A percentile compares a stretch with the other conserved stretches of the same genome.
phyloP scores from a whole-genome alignment of 2,797 vertebrate genomes.

The Sebastes matsubarae region DNA sequence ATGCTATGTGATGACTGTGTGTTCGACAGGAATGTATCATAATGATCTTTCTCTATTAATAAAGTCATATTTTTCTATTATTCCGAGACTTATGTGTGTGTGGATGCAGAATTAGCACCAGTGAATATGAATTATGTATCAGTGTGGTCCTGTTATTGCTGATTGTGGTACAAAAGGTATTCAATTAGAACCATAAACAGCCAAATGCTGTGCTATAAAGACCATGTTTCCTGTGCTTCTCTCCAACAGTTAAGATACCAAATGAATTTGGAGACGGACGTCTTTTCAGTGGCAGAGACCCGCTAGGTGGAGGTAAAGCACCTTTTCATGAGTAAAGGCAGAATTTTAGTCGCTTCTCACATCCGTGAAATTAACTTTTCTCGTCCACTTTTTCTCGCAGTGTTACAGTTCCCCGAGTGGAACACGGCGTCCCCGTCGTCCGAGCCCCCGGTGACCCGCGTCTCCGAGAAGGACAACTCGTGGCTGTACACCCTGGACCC shows the following conservation, averaged over 20 bases:
- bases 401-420: conserved; percentile 81
- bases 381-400: conserved; percentile 63
- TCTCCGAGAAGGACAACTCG: conserved; percentile 92
- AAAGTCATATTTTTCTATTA: conserved; percentile 79
- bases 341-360: background rate
- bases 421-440: conserved; percentile 85
- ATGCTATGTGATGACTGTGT: conserved; percentile 72
- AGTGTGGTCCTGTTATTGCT: background rate
- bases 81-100: conserved; percentile 4
- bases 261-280: conserved; percentile 74
- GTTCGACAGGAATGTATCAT: conserved; percentile 73
- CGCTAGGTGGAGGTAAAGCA: conserved; percentile 71
- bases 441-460: conserved; percentile 84
- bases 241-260: conserved; percentile 72
- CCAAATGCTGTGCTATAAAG: background rate
- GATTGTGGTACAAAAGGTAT: background rate
- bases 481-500: conserved; percentile 97
- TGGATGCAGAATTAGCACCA: background rate
- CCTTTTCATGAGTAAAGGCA: background rate
- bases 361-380: background rate
- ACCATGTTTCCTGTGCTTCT: conserved; percentile 50
- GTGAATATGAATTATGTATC: background rate
- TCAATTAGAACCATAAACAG: background rate
- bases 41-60: conserved; percentile 76
- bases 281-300: conserved; percentile 71